Conservation (phyloP, 2,888 invertebrate species). For the Tetranychus truncatus region DNA sequence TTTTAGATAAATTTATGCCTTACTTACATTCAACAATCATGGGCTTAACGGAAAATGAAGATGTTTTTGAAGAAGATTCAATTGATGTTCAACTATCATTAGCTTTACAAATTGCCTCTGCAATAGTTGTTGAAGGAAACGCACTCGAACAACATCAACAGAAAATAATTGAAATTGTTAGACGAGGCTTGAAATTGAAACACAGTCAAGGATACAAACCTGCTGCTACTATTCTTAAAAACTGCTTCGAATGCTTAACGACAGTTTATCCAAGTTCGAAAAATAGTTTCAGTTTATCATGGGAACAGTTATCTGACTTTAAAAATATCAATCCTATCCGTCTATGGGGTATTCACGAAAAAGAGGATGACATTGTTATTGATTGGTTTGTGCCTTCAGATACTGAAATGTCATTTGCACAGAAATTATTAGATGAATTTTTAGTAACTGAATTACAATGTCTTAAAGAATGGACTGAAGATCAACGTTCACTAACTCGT, state of each 20-base stretch:
- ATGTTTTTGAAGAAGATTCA: constrained; percentile 51
- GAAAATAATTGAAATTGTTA: constrained; percentile 46
- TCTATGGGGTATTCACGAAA: constrained; percentile 59
- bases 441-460: constrained; percentile 40
- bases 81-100: constrained; percentile 59
- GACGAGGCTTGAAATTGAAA: constrained; percentile 43
- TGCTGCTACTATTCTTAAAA: constrained; percentile 44
- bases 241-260: constrained; percentile 42
- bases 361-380: constrained; percentile 28
- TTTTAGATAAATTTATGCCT: constrained; percentile 52
- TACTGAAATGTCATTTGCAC: constrained; percentile 48
- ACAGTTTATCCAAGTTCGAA: constrained; percentile 37
- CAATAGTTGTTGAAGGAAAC: constrained; percentile 45
- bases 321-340: constrained; percentile 49
- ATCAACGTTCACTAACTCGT: not conserved
- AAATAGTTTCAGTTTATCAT: constrained; percentile 41
- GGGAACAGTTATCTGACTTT: constrained; percentile 40
- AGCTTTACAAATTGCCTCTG: constrained; percentile 51
- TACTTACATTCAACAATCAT: constrained; percentile 48
- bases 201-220: constrained; percentile 35
- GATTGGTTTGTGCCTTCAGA: constrained; percentile 55
- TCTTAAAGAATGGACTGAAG: constrained; percentile 2
- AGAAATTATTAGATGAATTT: constrained; percentile 39
- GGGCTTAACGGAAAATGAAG: constrained; percentile 42
- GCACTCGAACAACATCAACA: constrained; percentile 46